These are phyloP conservation scores for Bilobella aurantiaca DNA, from an alignment of 1,140 invertebrate species.

Conservation along the genomic window DNA sequence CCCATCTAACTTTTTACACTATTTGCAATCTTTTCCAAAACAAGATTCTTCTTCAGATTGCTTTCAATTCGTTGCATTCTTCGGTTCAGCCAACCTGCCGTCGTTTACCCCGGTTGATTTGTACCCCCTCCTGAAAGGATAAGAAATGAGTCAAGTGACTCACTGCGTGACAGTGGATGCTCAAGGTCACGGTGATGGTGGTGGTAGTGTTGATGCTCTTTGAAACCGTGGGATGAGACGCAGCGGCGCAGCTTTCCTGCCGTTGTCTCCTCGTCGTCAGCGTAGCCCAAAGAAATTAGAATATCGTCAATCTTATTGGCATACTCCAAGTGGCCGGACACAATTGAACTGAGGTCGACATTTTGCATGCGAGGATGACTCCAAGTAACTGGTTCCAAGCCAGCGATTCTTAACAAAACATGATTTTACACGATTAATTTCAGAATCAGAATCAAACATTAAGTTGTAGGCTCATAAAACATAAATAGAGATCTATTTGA, in stretches of 20 bases:
- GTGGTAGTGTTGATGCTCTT: constrained; percentile 7
- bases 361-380: constrained; percentile 49
- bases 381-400: constrained; percentile 49
- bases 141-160: constrained; percentile 28
- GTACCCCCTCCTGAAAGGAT: too few species aligned
- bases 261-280: constrained; percentile 10
- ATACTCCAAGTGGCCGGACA: constrained; percentile 53
- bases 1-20: too few species aligned
- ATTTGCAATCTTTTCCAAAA: too few species aligned
- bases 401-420: constrained; percentile 48
- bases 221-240: constrained; percentile 22
- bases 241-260: constrained; percentile 12
- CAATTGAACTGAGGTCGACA: constrained; percentile 51
- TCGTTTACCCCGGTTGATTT: too few species aligned
- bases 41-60: too few species aligned
- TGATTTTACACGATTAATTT: neutral
- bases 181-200: constrained; percentile 14
- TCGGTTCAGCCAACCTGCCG: too few species aligned
- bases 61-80: too few species aligned
- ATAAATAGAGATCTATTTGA: too few species aligned
- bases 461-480: too few species aligned
- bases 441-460: neutral
- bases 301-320: constrained; percentile 51
- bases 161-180: too few species aligned
- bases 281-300: constrained; percentile 28